Evolutionary conservation across 1,140 invertebrate species (phyloP).

Genomic region (Drosophila varians): DNA sequence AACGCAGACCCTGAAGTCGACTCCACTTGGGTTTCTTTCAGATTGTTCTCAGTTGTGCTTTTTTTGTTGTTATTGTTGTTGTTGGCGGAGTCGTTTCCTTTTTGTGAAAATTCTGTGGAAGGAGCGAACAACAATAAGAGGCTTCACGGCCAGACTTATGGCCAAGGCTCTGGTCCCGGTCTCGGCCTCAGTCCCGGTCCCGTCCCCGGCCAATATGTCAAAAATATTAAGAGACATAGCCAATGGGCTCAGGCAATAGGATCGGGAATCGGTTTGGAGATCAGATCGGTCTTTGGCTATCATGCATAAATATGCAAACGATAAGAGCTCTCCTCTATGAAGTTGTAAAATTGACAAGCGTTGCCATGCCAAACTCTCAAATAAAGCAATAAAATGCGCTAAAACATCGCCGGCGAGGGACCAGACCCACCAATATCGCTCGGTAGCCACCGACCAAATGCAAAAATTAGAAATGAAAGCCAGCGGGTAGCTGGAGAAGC

Average conservation of each 20-base stretch:
- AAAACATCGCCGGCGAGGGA: constrained; percentile 66
- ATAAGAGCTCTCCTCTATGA: constrained; percentile 78
- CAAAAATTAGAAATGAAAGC: constrained; percentile 68
- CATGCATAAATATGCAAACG: constrained; percentile 77
- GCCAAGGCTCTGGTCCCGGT: constrained; percentile 41
- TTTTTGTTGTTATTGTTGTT: constrained; percentile 7
- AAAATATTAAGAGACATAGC: constrained; percentile 83
- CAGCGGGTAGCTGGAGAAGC: constrained; percentile 54
- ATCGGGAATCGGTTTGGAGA: constrained; percentile 20
- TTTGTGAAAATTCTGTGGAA: constrained; percentile 72
- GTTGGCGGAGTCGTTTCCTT: constrained; percentile 32
- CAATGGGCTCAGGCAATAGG: constrained; percentile 51
- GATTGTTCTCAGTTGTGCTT: constrained; percentile 21
- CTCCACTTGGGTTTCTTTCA: constrained; percentile 38
- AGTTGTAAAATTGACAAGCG: constrained; percentile 82
- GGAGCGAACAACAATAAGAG: constrained; percentile 54
- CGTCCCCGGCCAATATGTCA: constrained; percentile 82
- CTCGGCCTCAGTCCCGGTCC: constrained; percentile 24
- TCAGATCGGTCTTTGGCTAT: constrained; percentile 19
- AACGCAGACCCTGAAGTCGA: constrained; percentile 58
- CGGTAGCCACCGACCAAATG: constrained; percentile 1
- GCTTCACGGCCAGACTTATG: constrained; percentile 32
- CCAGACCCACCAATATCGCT: constrained; percentile 6
- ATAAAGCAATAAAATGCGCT: constrained; percentile 78
- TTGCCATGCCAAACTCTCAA: constrained; percentile 68